Base-by-base conservation (phyloP, 1,140 invertebrate genomes). In the Gryon sp. region DNA sequence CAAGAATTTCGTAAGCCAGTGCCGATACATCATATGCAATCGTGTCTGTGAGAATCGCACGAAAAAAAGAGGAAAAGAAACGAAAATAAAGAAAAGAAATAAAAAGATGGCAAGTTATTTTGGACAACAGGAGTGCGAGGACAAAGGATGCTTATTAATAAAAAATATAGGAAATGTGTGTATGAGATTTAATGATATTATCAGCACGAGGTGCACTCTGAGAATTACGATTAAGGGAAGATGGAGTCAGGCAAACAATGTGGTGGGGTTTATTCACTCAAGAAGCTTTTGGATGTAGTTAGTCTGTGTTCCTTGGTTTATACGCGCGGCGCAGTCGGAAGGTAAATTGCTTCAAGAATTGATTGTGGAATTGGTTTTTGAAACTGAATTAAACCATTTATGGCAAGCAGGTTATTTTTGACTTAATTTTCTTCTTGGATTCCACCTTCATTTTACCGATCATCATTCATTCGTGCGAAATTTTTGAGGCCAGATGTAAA, bases 21-120 rank as follows among this genome's bases (percentile, higher is more conserved):
- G 34, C 45, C 52, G 53, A 72, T 69, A 70, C 69, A 70, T 78
- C 53, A 52, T n/a, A n/a, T 57, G 76, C 62, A 73, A 75, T 76
- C 65, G 68, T 65, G 63, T 53, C 55, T 60, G 76, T 70, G 76
- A 78, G 76, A 78, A 78, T 74, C 60, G 19, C 18, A 62, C 26
- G 38, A 12, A 65, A n/a, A n/a, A n/a, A n/a, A n/a, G n/a, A n/a
- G n/a, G n/a, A n/a, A n/a, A n/a, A n/a, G n/a, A n/a, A n/a, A n/a
- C n/a, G n/a, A n/a, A n/a, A n/a, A n/a, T n/a, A n/a, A n/a, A n/a
- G n/a, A 74, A 70, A 62, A 24, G 28, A 52, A 43, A 53, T 48
- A 50, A 66, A 76, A 70, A 43, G 18, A 48, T 4, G 36, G 16
- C 32, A 63, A 45, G 70, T 59, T 57, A 48, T 74, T 74, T 62